Conservation (phyloP, 2,113 vertebrate species). For the Alligator mississippiensis region DNA sequence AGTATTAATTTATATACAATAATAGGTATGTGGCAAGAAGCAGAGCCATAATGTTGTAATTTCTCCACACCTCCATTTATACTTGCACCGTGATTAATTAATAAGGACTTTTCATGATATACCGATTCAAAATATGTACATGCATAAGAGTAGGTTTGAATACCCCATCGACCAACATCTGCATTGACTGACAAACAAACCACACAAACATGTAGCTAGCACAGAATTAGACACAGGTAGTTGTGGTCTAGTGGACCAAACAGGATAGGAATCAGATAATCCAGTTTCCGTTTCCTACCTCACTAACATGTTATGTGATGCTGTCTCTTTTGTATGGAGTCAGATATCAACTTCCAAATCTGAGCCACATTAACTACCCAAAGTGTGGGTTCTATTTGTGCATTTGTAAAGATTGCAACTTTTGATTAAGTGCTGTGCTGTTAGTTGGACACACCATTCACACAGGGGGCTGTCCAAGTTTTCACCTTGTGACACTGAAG, state of each 20-base stretch:
- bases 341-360: too few species aligned
- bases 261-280: background rate
- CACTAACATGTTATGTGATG: too few species aligned
- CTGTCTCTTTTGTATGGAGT: too few species aligned
- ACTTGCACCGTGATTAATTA: slow-evolving; percentile 22
- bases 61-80: slow-evolving; percentile 34
- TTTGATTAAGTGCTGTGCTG: too few species aligned
- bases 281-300: too few species aligned
- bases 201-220: background rate
- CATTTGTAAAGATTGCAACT: too few species aligned
- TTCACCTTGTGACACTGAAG: background rate
- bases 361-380: too few species aligned
- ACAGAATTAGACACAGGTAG: background rate
- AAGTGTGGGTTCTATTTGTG: too few species aligned
- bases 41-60: slow-evolving; percentile 27
- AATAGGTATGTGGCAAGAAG: background rate
- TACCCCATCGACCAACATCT: too few species aligned
- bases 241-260: background rate
- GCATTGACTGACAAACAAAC: background rate
- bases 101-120: too few species aligned
- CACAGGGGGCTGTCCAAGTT: too few species aligned
- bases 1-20: background rate
- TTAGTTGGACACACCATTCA: too few species aligned
- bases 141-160: background rate
- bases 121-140: background rate